Evolutionary conservation across 2,888 invertebrate species (phyloP).

Genomic region (Lymantria monacha): DNA sequence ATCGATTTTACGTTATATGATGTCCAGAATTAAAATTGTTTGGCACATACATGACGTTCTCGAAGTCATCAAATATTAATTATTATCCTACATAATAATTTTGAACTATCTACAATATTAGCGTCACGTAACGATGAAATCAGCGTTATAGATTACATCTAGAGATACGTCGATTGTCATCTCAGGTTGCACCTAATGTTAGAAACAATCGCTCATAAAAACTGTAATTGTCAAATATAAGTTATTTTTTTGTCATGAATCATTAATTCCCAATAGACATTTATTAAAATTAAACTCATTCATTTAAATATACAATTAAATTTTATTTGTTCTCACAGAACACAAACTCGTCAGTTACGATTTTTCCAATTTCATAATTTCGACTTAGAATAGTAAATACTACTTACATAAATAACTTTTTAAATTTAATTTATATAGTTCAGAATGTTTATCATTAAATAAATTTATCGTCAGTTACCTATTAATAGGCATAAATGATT

Average conservation of each 20-base stretch:
- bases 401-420: constrained; percentile 26
- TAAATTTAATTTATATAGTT: constrained; percentile 36
- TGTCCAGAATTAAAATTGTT: constrained; percentile 46
- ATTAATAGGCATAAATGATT: constrained; percentile 57
- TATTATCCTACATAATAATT: constrained; percentile 33
- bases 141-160: neutral
- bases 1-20: constrained; percentile 41
- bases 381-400: constrained; percentile 27
- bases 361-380: constrained; percentile 23
- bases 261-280: constrained; percentile 3
- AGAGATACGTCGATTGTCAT: neutral
- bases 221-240: neutral
- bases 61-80: constrained; percentile 24
- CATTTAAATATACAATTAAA: constrained; percentile 2
- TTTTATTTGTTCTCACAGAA: constrained; percentile 26
- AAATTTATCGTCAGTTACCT: constrained; percentile 45
- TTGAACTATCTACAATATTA: constrained; percentile 33
- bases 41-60: constrained; percentile 54
- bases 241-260: neutral
- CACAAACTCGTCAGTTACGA: constrained; percentile 20
- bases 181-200: neutral
- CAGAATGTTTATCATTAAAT: constrained; percentile 40
- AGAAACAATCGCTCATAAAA: neutral
- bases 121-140: constrained; percentile 14
- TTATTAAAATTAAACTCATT: constrained; percentile 10